Conservation (phyloP, 2,797 vertebrate genomes). For the Sebastes flavidus region DNA sequence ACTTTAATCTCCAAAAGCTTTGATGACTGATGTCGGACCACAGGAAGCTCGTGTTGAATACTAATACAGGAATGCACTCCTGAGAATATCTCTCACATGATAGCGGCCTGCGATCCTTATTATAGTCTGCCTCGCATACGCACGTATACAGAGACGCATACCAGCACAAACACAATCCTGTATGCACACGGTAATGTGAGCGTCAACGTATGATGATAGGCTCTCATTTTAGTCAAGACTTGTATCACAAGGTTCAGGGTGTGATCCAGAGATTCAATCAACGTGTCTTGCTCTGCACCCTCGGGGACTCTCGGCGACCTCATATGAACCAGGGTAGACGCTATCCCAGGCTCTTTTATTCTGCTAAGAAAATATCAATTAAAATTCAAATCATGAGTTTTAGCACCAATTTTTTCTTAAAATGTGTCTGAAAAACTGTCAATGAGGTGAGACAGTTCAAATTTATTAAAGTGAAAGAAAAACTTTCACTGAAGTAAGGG, state of each 20-base stretch:
- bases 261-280: conserved; percentile 30
- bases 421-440: not conserved
- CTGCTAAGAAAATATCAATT: not conserved
- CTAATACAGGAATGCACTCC: conserved; percentile 21
- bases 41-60: not conserved
- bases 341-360: not conserved
- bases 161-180: not conserved
- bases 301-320: not conserved
- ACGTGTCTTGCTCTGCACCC: not conserved
- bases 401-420: not conserved
- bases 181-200: conserved; percentile 45
- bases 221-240: conserved; percentile 46
- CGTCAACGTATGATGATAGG: not conserved
- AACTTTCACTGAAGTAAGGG: not conserved
- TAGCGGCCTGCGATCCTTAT: conserved; percentile 34
- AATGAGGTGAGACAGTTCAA: not conserved
- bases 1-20: not conserved
- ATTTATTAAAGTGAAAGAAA: not conserved
- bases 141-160: conserved; percentile 15
- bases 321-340: not conserved
- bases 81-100: conserved; percentile 68
- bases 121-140: conserved; percentile 25
- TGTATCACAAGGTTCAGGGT: conserved; percentile 49
- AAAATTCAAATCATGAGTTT: not conserved
- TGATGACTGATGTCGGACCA: not conserved